phyloP scores from a whole-genome alignment of 2,113 vertebrate species.

The Neotoma lepida region DNA sequence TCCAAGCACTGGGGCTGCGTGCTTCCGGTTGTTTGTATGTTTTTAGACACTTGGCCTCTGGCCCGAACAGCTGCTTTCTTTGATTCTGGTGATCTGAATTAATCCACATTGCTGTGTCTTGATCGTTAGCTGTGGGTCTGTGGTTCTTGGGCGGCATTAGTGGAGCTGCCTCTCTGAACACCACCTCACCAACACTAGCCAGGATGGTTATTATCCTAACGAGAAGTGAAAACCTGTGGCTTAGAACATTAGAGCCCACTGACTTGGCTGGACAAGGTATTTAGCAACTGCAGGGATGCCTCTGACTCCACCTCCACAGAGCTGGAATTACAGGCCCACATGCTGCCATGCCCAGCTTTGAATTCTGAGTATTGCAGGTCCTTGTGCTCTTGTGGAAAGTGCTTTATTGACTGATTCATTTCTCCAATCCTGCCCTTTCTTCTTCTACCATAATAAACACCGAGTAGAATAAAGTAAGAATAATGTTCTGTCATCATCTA shows the following conservation, averaged over 20 bases:
- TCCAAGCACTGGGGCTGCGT: accelerated
- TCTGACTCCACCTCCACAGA: not conserved
- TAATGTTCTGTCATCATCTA: not conserved
- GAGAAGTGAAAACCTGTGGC: not conserved
- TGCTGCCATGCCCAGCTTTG: not conserved
- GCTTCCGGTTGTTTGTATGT: not conserved
- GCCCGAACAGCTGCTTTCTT: conserved; percentile 29
- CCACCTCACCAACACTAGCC: too few species aligned
- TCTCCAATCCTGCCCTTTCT: not conserved
- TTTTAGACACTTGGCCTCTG: conserved; percentile 52
- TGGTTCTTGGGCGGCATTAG: not conserved
- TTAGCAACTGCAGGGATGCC: not conserved
- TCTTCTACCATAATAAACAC: not conserved
- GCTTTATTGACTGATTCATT: not conserved
- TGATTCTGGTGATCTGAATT: conserved; percentile 57
- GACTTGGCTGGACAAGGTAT: too few species aligned
- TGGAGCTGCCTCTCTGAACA: accelerated
- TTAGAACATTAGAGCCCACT: not conserved
- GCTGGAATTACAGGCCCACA: not conserved
- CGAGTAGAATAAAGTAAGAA: not conserved
- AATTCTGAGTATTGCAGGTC: not conserved
- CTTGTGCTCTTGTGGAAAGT: not conserved
- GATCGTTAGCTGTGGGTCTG: not conserved
- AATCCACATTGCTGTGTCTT: not conserved
- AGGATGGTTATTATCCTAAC: accelerated